Evolutionary conservation across 2,797 vertebrate species (phyloP), one percentile per base, ranked within the genome.

Genomic region (Neostethus bicornis): DNA sequence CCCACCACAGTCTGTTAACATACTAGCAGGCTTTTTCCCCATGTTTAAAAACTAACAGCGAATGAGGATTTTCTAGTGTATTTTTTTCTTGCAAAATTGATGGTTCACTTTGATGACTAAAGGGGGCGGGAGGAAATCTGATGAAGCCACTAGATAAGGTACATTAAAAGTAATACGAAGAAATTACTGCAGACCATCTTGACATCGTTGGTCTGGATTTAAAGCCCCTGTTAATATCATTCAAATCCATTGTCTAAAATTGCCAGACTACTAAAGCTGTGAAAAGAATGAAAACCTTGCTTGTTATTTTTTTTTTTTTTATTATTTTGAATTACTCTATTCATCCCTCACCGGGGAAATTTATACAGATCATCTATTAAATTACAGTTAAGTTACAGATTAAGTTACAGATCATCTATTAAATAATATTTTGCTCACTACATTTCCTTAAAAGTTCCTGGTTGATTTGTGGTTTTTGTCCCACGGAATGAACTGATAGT

Each of bases 1-100:
- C 43, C 51, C 55, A 29, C 64, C 48, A 12, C 56, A 53, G 55
- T 60, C 64, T 60, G 64, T 44, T 60, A 29, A 49, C 49, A 24
- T 41, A 26, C 35, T 48, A 52, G 53, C 28, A 60, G 35, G 49
- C 55, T 28, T 17, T 10, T 34, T 44, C 43, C 50, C 42, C 42
- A 21, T 49, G 66, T 48, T 29, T 17, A 35, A 26, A 9, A 20
- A 29, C 41, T 24, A 48, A 42, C 37, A 51, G 43, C 56, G 43
- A 55, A 48, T 35, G 21, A 26, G n/a, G 24, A 16, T 13, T 66
- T 52, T 25, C 16, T 21, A 46, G 26, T 9, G 10, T n/a, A 47
- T 14, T 19, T 37, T 51, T 43, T n/a, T 21, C 12, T 54, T 41
- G 34, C 26, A 35, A 35, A 51, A 38, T 4, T 23, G 6, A 11